Conservation (phyloP, 2,113 vertebrate species). For the Sialia sialis region DNA sequence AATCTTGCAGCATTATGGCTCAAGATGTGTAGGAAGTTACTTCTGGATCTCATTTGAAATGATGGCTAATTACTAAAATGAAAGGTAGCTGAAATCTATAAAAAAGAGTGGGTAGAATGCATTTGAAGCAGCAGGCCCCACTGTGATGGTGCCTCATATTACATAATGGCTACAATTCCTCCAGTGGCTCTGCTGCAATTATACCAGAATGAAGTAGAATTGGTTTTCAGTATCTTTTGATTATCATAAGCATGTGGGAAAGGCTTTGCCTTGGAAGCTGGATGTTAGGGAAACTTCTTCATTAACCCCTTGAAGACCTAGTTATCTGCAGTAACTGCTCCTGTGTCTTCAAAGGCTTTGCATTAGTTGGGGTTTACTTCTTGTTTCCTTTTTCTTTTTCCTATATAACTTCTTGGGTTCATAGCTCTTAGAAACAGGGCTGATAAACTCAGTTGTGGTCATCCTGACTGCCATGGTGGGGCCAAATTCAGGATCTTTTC, state of each 20-base stretch:
- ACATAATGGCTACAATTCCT: constrained; percentile 28
- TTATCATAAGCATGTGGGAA: not conserved
- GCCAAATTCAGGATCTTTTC: not conserved
- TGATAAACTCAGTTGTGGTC: not conserved
- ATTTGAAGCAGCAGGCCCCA: constrained; percentile 8
- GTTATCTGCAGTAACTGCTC: not conserved
- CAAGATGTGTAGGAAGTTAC: not conserved
- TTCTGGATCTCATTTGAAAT: constrained; percentile 41
- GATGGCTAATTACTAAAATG: constrained; percentile 24
- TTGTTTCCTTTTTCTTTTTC: not conserved
- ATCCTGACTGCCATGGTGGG: not conserved
- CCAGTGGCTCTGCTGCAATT: constrained; percentile 25
- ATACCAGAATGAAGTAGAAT: constrained; percentile 33
- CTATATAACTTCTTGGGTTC: not conserved
- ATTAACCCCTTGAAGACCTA: constrained; percentile 23
- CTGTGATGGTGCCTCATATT: constrained; percentile 31
- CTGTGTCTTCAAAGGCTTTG: not conserved
- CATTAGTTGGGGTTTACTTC: not conserved
- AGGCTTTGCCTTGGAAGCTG: not conserved
- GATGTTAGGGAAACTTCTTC: not conserved
- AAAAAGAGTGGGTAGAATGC: not conserved
- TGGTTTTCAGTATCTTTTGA: constrained; percentile 42
- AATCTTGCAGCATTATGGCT: not conserved
- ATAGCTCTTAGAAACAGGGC: not conserved
- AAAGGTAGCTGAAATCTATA: constrained; percentile 38